Evolutionary conservation across 2,113 vertebrate species (phyloP), one percentile per base, ranked within the genome.

Genomic region (Oryzias woworae): DNA sequence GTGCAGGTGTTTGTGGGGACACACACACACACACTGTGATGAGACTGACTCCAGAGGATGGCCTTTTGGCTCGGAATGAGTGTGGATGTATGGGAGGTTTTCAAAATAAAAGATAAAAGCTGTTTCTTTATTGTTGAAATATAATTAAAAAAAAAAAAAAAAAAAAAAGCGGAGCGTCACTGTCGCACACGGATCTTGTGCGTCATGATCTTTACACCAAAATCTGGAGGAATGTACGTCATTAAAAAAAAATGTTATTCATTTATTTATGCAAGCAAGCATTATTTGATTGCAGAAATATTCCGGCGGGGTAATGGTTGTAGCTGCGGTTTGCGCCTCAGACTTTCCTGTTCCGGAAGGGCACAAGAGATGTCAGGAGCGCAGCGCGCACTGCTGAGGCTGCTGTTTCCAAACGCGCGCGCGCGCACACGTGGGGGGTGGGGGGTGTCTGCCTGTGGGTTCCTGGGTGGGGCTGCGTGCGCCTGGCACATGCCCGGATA

Each of bases 291-390:
- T 36, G 31, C 31, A 36, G 7, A 10, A 36, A 36, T 36, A 36
- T 36, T 10, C 36, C 36, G 8, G 8, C 8, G 36, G 36, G 36
- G 36, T 36, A 10, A 36, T 36, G 2, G 10, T 3, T 36, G 36
- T 12, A 77, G 72, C 68, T 57, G 70, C 78, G 88, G 84, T 88
- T 90, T 89, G 80, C 84, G 80, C 85, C 84, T 83, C 80, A 76
- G 75, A 87, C 80, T 69, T 70, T 75, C n/a, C 73, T 70, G 75
- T 83, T 79, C 62, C 72, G 75, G 78, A 82, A 84, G 85, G 82
- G 83, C 85, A 81, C 84, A 75, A 77, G 67, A 84, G 84, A 85
- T 87, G 85, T 85, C 73, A 76, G 80, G 59, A 81, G 84, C 82
- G 71, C 80, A 77, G 83, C 80, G 74, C 80, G 70, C 84, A 53